Evolutionary conservation across 1,140 invertebrate genomes (phyloP), one percentile per base, ranked within the genome.

Genomic region (Grapholita molesta): DNA sequence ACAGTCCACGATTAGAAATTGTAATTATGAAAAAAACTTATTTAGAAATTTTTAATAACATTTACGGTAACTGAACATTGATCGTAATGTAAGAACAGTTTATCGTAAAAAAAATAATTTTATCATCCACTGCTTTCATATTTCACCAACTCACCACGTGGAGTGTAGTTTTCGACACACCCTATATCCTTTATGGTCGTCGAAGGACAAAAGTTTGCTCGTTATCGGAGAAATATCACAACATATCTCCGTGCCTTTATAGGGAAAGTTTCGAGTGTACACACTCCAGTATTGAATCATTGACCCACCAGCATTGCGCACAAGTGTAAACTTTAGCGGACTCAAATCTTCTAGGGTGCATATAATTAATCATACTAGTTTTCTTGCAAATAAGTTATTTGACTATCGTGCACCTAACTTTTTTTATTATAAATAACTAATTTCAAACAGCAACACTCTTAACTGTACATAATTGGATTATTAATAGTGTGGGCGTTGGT

Each of bases 191-290:
- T 72, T 72, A 77, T 71, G 71, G 64, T 42, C 52, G 25, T 65
- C 70, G 66, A 75, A 78, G 75, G 76, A 72, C 71, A 57, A 85
- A 88, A 88, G 77, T 88, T 86, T 78, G 77, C 86, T 86, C 84
- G 82, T 88, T 86, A 88, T 84, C 76, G 74, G 70, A 74, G 70
- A 87, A 85, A 86, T 84, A 86, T 86, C 78, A 83, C 71, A 82
- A 84, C 80, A 83, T 76, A 82, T 80, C 69, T 70, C 65, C 32
- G 66, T 30, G 28, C 74, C 66, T 85, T 88, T 84, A 84, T 85
- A 69, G 79, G 74, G 33, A 74, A 86, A 85, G 74, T 83, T 86
- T 81, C 48, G 64, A 78, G 78, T 79, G 71, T 69, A 76, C 75
- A 72, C 75, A 64, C 67, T 70, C 70, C 52, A 71, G 53, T 76